Evolutionary conservation across 2,797 vertebrate species (phyloP), one percentile per base, ranked within the genome.

Genomic region (Tolypeutes matacus): DNA sequence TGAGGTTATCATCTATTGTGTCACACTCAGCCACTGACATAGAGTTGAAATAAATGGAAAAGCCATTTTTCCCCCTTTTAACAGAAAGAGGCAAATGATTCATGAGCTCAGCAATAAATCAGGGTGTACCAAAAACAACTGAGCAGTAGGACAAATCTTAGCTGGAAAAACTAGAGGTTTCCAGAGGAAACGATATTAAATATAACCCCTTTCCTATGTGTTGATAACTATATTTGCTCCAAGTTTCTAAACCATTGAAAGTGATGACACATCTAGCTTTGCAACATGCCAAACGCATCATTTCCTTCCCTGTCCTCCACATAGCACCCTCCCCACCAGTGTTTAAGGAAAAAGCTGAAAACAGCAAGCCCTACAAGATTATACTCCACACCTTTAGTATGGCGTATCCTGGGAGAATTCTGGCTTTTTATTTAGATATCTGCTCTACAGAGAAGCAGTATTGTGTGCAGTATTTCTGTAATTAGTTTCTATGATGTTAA

Each of bases 1-100:
- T 70, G 67, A 97, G 97, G 97, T 98, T 98, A 98, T 98, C 98
- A 85, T 94, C 77, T 60, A 20, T 89, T 18, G 25, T 78, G 97
- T 96, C 96, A 96, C 97, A 96, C 77, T 75, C 81, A 95, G 96
- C 58, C 90, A 80, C 64, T 95, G 91, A 96, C 77, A 39, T 49
- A 91, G 25, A 95, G 39, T 4, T 92, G 23, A 96, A 96, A 96
- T 95, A 91, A 95, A 86, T 67, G 20, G 64, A 86, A 91, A 95
- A 29, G 31, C 2, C 34, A 51, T 29, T 34, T 96, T 85, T 76
- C 89, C 62, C 0, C 17, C n/a, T 62, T 72, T 53, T 80, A 18
- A 0, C 10, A 92, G 13, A 70, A 27, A 49, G 60, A 97, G 14
- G 49, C 39, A 84, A 72, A 58, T 83, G 93, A 86, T 89, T 88